Evolutionary conservation across 2,797 vertebrate genomes (phyloP), one percentile per base, ranked within the genome.

Genomic region (Muraenolepis orangiensis): DNA sequence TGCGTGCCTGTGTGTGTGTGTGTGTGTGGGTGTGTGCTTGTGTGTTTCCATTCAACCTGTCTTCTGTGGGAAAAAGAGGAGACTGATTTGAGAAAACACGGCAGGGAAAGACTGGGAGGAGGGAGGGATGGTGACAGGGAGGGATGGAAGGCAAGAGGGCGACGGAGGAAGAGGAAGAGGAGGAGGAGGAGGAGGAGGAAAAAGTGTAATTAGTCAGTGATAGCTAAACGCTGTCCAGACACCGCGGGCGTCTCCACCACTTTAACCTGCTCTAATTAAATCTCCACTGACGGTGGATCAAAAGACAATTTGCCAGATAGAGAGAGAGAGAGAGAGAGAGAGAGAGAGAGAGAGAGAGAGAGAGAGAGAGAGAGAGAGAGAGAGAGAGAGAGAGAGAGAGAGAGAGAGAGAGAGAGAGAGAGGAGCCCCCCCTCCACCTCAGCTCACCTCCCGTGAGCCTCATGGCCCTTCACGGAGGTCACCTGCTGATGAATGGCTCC

Each of bases 121-220:
- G 29, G 14, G 29, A 31, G 30, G 30, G 16, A 16, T 12, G 30
- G 28, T 16, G 13, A 29, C 72, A 0, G 57, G 0, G 31, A 72
- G 29, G 13, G 12, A 57, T 26, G 71, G 46, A 23, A 51, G 46
- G 61, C 16, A n/a, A 36, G 23, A 28, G 12, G 26, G 26, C 14
- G 8, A 28, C 70, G 72, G 32, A 70, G 31, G 68, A 70, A 67
- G 29, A 79, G 29, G 26, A 46, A 72, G 26, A 72, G 46, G 29
- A n/a, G 69, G 72, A 76, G 76, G n/a, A 23, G 80, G 81, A 77
- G 73, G 30, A 72, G 40, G 29, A 23, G 69, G 73, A 77, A 74
- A 26, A n/a, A 80, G 81, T 77, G 70, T 79, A 79, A 90, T 88
- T 88, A 87, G 79, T 76, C 81, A 77, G 76, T 78, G 84, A 89